Evolutionary conservation across 2,113 vertebrate species (phyloP).

Genomic region (Pachycephala philippinensis): DNA sequence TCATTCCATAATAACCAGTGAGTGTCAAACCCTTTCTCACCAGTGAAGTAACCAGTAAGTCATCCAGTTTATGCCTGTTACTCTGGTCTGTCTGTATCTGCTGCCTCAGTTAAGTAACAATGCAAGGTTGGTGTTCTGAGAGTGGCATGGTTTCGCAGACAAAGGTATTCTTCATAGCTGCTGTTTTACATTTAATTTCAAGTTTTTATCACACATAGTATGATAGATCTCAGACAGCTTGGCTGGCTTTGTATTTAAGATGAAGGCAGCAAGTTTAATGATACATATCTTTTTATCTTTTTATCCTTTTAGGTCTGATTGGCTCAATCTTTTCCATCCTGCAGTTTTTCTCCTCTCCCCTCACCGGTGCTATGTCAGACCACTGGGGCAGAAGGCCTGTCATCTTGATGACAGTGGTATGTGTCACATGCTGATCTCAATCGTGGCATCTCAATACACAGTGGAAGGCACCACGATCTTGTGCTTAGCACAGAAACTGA

Average conservation of each 20-base stretch:
- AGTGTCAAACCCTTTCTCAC: neutral
- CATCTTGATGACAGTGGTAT: conserved; percentile 85
- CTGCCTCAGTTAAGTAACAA: neutral
- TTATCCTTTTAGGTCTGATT: conserved; percentile 80
- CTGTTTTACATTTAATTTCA: neutral
- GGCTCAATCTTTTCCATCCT: conserved; percentile 90
- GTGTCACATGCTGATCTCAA: neutral
- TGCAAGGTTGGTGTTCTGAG: neutral
- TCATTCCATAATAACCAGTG: neutral
- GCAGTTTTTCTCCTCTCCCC: conserved; percentile 88
- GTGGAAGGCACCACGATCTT: neutral
- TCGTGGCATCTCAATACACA: neutral
- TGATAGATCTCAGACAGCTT: neutral
- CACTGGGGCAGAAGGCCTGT: conserved; percentile 82
- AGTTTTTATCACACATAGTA: neutral
- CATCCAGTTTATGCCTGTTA: neutral
- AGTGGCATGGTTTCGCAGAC: neutral
- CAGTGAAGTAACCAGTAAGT: neutral
- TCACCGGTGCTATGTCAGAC: conserved; percentile 89
- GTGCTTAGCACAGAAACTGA: neutral
- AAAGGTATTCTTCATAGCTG: neutral
- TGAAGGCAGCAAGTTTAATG: neutral
- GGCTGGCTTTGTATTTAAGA: neutral
- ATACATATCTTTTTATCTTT: neutral
- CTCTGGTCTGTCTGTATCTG: neutral